Base-by-base conservation (phyloP, 2,888 invertebrate genomes). In the Agriopis aurantiaria region DNA sequence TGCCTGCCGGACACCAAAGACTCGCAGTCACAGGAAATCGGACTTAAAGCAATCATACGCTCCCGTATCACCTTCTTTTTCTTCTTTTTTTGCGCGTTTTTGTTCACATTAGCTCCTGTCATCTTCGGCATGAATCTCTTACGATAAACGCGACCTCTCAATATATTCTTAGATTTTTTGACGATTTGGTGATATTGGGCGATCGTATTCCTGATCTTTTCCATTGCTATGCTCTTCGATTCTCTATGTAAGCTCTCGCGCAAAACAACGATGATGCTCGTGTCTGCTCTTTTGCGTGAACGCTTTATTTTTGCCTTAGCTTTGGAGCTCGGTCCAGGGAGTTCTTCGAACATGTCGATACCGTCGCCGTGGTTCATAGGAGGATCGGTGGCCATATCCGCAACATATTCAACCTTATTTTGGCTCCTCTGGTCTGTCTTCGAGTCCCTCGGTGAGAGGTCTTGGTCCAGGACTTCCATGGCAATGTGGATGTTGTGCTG, bases 401-500 rank as follows among this genome's bases (percentile, higher is more conserved):
- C 33, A 7, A 46, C 8, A 12, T 23, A 11, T 6, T 61, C 61
- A 61, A 10, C 43, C 49, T 17, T 49, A 12, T 49, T 12, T 8
- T 48, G 41, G 45, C 1, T 33, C 53, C 33, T 62, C 62, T 12
- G 62, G 43, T 62, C 53, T 8, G 45, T 45, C 43, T 52, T 14
- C 62, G 17, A 45, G 12, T 33, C 58, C n/a, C 4, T 46, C 58
- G 10, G 11, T 12, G 46, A 46, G 12, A 45, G 45, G 12, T 52
- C 33, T 12, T 62, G 23, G 12, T 17, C 23, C 33, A 45, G 53
- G 17, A 14, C 23, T 62, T 62, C 53, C 43, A 62, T 33, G 9
- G 53, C 53, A 45, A 45, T 62, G 17, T 23, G 17, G 49, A 56
- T 64, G 40, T 41, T 57, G 57, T 48, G 17, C 48, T 14, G 58